These are phyloP conservation scores for Parazoanthus atlanticus DNA, from an alignment of 92 coral and sea anemone species.

Conservation along the genomic window DNA sequence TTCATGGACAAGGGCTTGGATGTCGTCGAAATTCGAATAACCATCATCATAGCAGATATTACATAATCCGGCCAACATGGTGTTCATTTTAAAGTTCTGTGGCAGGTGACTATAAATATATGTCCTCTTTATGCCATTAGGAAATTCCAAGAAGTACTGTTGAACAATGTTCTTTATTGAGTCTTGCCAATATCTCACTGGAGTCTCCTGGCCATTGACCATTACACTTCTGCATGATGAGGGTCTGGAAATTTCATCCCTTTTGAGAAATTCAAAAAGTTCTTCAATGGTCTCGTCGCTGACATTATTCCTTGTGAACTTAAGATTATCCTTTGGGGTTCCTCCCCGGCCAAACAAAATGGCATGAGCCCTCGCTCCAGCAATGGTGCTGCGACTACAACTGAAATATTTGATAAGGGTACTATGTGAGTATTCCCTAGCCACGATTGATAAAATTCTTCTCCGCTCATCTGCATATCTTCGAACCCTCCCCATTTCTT, in stretches of 20 bases:
- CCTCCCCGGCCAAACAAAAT: constrained; percentile 65
- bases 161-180: constrained; percentile 1
- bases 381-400: constrained; percentile 52
- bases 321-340: constrained; percentile 41
- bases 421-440: constrained; percentile 35
- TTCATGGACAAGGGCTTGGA: constrained; percentile 12
- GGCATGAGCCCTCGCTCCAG: constrained; percentile 52
- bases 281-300: constrained; percentile 32
- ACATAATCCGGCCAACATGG: constrained; percentile 29
- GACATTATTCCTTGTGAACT: constrained; percentile 52
- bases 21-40: constrained; percentile 9
- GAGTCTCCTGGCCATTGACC: constrained; percentile 9
- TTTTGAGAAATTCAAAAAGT: constrained; percentile 40
- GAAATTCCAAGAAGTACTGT: constrained; percentile 22
- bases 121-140: constrained; percentile 12
- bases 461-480: constrained; percentile 44
- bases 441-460: constrained; percentile 47
- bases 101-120: constrained; percentile 24
- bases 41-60: constrained; percentile 14
- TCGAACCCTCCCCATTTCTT: constrained; percentile 37
- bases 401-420: constrained; percentile 33
- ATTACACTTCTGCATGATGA: constrained; percentile 14
- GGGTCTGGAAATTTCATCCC: constrained; percentile 36
- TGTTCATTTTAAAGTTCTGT: constrained; percentile 23
- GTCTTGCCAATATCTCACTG: constrained; percentile 32